Conservation (phyloP, 2,113 vertebrate genomes). For the Eublepharis macularius region DNA sequence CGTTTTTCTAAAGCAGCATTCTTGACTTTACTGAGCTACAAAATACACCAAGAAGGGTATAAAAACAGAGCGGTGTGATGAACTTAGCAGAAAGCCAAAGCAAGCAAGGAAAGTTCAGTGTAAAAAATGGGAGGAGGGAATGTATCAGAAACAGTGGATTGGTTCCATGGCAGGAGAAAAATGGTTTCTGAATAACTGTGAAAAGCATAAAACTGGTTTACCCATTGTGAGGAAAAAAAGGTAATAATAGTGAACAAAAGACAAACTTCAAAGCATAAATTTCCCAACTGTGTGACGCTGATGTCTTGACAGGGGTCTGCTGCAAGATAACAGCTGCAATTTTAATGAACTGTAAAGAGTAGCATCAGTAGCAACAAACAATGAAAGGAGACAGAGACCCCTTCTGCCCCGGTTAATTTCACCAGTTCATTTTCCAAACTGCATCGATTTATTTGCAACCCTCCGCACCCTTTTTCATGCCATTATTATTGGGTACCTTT, state of each 20-base stretch:
- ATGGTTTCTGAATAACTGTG: constrained; percentile 59
- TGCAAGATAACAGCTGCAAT: constrained; percentile 63
- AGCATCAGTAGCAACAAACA: constrained; percentile 62
- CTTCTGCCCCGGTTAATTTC: too few relatives aligned
- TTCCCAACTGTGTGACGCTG: constrained; percentile 55
- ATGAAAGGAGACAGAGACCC: constrained; percentile 48
- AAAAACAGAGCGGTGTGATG: constrained; percentile 72
- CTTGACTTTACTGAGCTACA: constrained; percentile 61
- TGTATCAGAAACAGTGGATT: constrained; percentile 48
- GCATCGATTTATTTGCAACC: too few relatives aligned
- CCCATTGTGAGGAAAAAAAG: constrained; percentile 34
- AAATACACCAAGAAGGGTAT: constrained; percentile 48
- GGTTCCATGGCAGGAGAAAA: constrained; percentile 48
- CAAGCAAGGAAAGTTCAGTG: constrained; percentile 45
- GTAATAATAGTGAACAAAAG: constrained; percentile 58
- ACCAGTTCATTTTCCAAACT: too few relatives aligned
- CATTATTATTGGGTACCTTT: constrained; percentile 40
- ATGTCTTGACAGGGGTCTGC: constrained; percentile 68
- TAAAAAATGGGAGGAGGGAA: constrained; percentile 39
- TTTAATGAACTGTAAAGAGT: constrained; percentile 70
- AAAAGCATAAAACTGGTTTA: constrained; percentile 67
- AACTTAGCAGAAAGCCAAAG: constrained; percentile 70
- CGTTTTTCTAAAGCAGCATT: constrained; percentile 55
- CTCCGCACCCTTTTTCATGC: constrained; percentile 27
- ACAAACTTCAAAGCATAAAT: constrained; percentile 67